Conservation (phyloP, 1,140 invertebrate species). For the Atta texana region DNA sequence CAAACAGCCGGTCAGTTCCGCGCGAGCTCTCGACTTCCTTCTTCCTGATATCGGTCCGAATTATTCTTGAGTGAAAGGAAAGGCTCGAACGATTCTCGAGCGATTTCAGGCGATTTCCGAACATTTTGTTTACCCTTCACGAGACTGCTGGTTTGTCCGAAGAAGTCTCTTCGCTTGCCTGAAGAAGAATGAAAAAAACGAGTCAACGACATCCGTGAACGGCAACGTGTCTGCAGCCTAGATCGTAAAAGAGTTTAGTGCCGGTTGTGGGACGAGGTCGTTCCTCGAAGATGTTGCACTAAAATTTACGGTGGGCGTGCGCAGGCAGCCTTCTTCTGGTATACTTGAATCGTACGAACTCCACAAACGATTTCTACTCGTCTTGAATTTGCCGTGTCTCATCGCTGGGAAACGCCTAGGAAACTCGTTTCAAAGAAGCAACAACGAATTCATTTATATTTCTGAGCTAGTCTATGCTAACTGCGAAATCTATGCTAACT, state of each 20-base stretch:
- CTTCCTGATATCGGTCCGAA: constrained; percentile 57
- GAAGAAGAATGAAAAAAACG: constrained; percentile 65
- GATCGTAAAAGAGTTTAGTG: constrained; percentile 75
- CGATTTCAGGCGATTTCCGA: constrained; percentile 31
- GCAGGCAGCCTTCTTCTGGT: constrained; percentile 65
- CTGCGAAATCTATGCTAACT: not conserved
- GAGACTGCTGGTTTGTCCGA: not conserved
- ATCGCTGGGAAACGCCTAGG: not conserved
- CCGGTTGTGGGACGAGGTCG: constrained; percentile 78
- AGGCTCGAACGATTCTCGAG: not conserved
- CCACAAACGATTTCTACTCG: constrained; percentile 16
- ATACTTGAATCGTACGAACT: constrained; percentile 45
- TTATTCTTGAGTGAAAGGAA: constrained; percentile 51
- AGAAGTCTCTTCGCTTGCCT: not conserved
- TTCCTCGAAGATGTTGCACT: constrained; percentile 75
- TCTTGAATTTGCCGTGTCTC: not conserved
- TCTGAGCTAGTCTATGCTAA: not conserved
- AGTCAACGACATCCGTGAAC: constrained; percentile 73
- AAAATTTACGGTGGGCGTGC: constrained; percentile 72
- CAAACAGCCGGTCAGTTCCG: constrained; percentile 73
- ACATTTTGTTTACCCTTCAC: constrained; percentile 70
- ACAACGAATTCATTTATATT: constrained; percentile 3
- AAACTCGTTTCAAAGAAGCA: not conserved
- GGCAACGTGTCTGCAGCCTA: constrained; percentile 38
- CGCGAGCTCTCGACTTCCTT: constrained; percentile 67